Conservation (phyloP, 2,888 invertebrate genomes). For the Autographa gamma region DNA sequence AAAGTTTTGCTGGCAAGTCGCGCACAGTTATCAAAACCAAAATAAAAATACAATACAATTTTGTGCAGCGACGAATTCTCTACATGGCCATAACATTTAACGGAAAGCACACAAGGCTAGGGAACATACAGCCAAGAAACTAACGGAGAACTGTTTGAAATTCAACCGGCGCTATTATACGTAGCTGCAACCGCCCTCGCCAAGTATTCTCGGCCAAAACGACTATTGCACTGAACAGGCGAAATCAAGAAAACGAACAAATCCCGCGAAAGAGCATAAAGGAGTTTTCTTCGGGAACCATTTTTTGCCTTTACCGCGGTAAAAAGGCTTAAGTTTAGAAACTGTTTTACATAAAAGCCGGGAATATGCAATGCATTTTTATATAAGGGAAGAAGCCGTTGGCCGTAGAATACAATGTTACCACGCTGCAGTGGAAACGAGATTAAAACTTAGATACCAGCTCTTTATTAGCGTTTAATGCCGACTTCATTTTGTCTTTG, state of each 20-base stretch:
- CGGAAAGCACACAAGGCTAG: slow-evolving; percentile 1
- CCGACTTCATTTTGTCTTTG: slow-evolving; percentile 38
- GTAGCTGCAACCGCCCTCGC: slow-evolving; percentile 46
- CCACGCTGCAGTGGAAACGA: slow-evolving; percentile 36
- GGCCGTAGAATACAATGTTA: slow-evolving; percentile 50
- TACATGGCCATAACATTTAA: slow-evolving; percentile 6
- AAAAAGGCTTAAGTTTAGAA: slow-evolving; percentile 67
- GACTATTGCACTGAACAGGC: slow-evolving; percentile 50
- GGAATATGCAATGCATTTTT: slow-evolving; percentile 66
- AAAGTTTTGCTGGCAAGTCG: not conserved
- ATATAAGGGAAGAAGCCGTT: slow-evolving; percentile 45
- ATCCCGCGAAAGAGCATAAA: slow-evolving; percentile 58
- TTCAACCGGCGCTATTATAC: slow-evolving; percentile 53
- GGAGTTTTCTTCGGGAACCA: slow-evolving; percentile 56
- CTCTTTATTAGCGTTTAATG: slow-evolving; percentile 44
- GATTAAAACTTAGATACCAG: slow-evolving; percentile 56
- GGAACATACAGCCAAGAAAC: slow-evolving; percentile 37
- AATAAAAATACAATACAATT: slow-evolving; percentile 7
- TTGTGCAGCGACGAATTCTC: slow-evolving; percentile 3
- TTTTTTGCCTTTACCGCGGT: slow-evolving; percentile 48
- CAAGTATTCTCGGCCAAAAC: slow-evolving; percentile 50
- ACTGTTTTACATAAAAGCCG: slow-evolving; percentile 66
- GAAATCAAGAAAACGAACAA: slow-evolving; percentile 59
- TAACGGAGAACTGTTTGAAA: slow-evolving; percentile 49
- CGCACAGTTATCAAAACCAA: not conserved